Evolutionary conservation across 2,113 vertebrate genomes (phyloP), one percentile per base, ranked within the genome.

Genomic region (Terrapene triunguis): DNA sequence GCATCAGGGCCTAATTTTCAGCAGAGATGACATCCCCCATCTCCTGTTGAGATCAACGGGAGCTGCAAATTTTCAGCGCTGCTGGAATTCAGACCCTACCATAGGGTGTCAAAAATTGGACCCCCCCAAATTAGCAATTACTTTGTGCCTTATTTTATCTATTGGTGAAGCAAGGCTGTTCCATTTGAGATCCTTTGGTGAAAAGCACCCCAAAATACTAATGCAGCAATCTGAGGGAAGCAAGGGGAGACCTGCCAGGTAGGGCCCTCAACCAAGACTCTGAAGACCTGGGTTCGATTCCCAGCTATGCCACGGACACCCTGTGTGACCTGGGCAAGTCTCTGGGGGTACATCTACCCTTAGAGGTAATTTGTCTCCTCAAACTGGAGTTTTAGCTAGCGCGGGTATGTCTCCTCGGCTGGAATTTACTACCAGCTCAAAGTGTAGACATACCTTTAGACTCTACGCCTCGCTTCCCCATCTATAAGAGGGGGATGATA

Each of bases 401-500:
- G 3, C 3, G 13, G 27, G 27, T 35, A 35, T 35, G 59, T 62
- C 29, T 62, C 13, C 59, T 62, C 6, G 6, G 59, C 59, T 62
- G 29, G 59, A 62, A 62, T 62, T 16, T 62, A 32, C 59, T 8
- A 6, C 59, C 59, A 62, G 12, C 3, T 35, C 32, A 35, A 62
- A 62, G 59, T 35, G 29, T 8, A 35, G 59, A 62, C 29, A 2
- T 62, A 29, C 13, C 59, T 7, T 7, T 62, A 32, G 27, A 32
- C 27, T 62, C 32, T 62, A 3, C 14, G 59, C 29, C 59, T 62
- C 13, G 7, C 12, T 35, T 62, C 13, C 57, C 29, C 59, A 62
- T 62, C 59, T 14, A 62, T 62, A 13, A 62, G 29, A 69, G 0
- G 1, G 0, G 8, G 8, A 0, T 13, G 65, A 51, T 35, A 29